phyloP scores from a whole-genome alignment of 2,888 invertebrate species.

The Nomada ferruginata region DNA sequence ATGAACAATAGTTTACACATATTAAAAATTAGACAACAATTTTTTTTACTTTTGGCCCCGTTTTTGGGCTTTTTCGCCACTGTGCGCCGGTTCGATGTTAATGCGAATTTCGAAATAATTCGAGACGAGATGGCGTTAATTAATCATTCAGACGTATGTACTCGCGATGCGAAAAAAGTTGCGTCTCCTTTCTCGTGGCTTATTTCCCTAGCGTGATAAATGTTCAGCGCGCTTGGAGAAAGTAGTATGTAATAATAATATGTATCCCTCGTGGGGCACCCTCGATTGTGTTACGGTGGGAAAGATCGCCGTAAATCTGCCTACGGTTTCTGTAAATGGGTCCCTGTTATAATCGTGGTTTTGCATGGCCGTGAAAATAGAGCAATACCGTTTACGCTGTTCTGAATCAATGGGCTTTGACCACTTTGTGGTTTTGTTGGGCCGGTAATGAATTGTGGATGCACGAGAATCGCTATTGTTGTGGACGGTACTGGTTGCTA shows the following conservation, averaged over 20 bases:
- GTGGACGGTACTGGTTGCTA: background rate
- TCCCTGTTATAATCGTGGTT: background rate
- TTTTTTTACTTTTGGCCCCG: no score
- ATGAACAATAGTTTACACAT: no score
- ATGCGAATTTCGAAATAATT: slow-evolving; percentile 12
- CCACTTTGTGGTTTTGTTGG: background rate
- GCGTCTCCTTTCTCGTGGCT: slow-evolving; percentile 11
- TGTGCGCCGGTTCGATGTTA: background rate
- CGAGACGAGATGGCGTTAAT: slow-evolving; percentile 8
- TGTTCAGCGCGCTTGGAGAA: slow-evolving; percentile 33
- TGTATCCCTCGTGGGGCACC: slow-evolving; percentile 1
- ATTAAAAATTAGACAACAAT: no score
- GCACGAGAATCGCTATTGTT: background rate
- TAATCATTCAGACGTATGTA: slow-evolving; percentile 24
- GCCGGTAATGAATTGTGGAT: no score
- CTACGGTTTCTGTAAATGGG: slow-evolving; percentile 20
- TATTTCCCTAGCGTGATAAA: slow-evolving; percentile 40
- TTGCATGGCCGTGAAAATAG: background rate
- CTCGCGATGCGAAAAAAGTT: background rate
- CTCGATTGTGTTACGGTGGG: slow-evolving; percentile 27
- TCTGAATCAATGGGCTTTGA: background rate
- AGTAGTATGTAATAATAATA: slow-evolving; percentile 26
- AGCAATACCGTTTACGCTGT: no score
- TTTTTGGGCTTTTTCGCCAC: no score
- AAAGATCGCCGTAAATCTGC: slow-evolving; percentile 23